Evolutionary conservation across 2,888 invertebrate species (phyloP).

Genomic region (Eulithis prunata): DNA sequence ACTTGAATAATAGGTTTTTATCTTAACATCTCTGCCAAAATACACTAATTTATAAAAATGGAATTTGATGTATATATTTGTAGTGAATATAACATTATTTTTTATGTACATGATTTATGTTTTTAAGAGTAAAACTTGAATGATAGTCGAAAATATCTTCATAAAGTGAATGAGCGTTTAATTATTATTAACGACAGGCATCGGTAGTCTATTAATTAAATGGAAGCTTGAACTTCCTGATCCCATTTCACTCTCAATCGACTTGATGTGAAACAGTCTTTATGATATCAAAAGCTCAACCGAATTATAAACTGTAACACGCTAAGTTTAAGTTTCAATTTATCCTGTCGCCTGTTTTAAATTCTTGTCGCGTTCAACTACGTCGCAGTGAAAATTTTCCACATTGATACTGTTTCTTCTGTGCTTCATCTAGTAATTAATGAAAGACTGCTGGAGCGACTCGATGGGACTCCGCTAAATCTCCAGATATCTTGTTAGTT

Average conservation of each 20-base stretch:
- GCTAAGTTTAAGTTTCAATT: not conserved
- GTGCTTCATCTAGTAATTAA: conserved; percentile 53
- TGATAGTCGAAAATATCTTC: not conserved
- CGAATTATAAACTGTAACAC: not conserved
- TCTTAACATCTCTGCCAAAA: too few relatives aligned
- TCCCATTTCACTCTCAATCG: conserved; percentile 6
- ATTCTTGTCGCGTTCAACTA: conserved; percentile 5
- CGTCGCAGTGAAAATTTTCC: conserved; percentile 6
- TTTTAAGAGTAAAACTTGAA: too few relatives aligned
- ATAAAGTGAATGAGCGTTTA: conserved; percentile 33
- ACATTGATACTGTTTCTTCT: conserved; percentile 5
- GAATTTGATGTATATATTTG: too few relatives aligned
- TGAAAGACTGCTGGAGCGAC: conserved; percentile 51
- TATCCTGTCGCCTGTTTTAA: not conserved
- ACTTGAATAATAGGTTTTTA: too few relatives aligned
- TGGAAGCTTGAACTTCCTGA: conserved; percentile 50
- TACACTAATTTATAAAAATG: too few relatives aligned
- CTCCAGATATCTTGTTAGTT: conserved; percentile 53
- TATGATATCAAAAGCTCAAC: not conserved
- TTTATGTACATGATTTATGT: too few relatives aligned
- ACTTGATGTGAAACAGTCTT: not conserved
- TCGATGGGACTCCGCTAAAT: conserved; percentile 49
- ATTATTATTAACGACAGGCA: conserved; percentile 49
- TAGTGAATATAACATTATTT: too few relatives aligned
- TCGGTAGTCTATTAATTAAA: conserved; percentile 64